Conservation (phyloP, 2,113 vertebrate genomes). For the Todiramphus chloris region DNA sequence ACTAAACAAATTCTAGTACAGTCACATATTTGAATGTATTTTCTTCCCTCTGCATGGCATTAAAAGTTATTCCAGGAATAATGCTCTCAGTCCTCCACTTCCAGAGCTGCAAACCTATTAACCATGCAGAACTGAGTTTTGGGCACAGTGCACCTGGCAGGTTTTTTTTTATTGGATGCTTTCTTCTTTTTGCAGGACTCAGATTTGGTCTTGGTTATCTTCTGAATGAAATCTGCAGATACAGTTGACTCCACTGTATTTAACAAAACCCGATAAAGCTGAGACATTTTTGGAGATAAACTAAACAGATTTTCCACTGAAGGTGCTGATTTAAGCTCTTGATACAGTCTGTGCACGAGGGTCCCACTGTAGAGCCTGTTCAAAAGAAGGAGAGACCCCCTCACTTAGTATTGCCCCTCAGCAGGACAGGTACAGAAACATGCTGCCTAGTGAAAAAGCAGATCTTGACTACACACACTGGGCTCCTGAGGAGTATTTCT, state of each 20-base stretch:
- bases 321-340: constrained; percentile 67
- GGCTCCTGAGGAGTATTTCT: background rate
- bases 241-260: constrained; percentile 21
- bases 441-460: background rate
- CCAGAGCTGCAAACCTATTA: constrained; percentile 67
- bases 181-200: constrained; percentile 44
- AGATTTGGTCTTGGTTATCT: background rate
- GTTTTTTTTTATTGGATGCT: background rate
- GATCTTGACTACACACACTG: background rate
- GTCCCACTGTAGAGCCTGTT: constrained; percentile 88
- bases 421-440: background rate
- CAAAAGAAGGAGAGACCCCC: background rate
- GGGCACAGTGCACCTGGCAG: background rate
- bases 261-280: constrained; percentile 75
- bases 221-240: constrained; percentile 59
- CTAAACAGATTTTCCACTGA: constrained; percentile 75
- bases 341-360: constrained; percentile 81
- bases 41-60: background rate
- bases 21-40: background rate
- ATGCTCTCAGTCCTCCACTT: constrained; percentile 46
- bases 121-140: background rate
- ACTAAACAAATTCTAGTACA: background rate
- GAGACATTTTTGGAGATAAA: constrained; percentile 65
- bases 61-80: background rate
- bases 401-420: background rate